phyloP scores from a whole-genome alignment of 2,113 vertebrate species.

The Petaurus breviceps region DNA sequence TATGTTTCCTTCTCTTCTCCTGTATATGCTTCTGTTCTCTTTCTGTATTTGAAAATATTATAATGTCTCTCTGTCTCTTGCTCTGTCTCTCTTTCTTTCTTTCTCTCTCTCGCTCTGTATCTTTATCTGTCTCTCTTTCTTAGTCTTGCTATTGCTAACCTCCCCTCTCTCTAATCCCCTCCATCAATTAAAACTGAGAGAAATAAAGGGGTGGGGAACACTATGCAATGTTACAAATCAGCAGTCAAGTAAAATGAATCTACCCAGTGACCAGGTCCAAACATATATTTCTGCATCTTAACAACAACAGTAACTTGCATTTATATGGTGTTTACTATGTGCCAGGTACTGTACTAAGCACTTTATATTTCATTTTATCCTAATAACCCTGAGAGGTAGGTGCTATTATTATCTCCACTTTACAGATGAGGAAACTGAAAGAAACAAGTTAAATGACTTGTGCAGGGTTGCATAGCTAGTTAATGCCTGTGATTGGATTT shows the following conservation, averaged over 20 bases:
- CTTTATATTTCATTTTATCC: not conserved
- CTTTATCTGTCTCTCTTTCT: not conserved
- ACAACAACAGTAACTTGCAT: not conserved
- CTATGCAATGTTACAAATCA: not conserved
- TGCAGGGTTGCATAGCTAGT: not conserved
- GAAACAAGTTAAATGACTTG: not conserved
- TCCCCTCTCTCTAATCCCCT: not conserved
- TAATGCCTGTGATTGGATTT: not conserved
- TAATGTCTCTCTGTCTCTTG: not conserved
- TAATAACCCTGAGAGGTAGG: not conserved
- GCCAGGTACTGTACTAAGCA: not conserved
- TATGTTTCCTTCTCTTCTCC: not conserved
- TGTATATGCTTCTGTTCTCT: not conserved
- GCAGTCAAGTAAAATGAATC: not conserved
- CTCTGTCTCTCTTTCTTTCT: too few species aligned
- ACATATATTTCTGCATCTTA: not conserved
- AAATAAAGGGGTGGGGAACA: not conserved
- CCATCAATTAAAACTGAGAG: not conserved
- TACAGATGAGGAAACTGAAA: not conserved
- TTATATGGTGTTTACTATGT: not conserved
- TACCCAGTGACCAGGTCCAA: not conserved
- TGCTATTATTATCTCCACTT: not conserved
- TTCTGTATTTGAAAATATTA: not conserved
- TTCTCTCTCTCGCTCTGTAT: too few species aligned
- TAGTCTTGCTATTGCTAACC: not conserved